Base-by-base conservation (phyloP, 2,888 invertebrate genomes). In the Lobophora halterata region DNA sequence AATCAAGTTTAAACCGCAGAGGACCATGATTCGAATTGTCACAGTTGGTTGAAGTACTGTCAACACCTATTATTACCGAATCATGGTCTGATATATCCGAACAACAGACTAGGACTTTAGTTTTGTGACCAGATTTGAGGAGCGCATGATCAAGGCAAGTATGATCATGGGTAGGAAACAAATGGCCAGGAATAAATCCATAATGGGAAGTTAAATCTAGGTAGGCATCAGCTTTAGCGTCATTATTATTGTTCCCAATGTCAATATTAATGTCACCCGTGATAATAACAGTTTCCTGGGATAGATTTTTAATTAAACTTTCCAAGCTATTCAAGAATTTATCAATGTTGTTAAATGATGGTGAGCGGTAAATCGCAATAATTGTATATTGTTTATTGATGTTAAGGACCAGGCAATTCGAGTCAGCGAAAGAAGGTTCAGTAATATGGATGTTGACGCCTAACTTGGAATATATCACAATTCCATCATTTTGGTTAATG, bases 401-500 rank as follows among this genome's bases (percentile, higher is more conserved):
- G 19, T 19, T 30, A 2, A 25, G 2, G 2, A 30, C 10, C 1
- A 37, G 25, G 8, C 37, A 37, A n/a, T 37, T 37, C 1, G 37
- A 13, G 11, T 37, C 37, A 1, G 12, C 7, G 8, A 37, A 37
- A 1, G 13, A 9, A 3, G 37, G 37, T 10, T 37, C 37, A 5
- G 2, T 4, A 5, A 36, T 13, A 11, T 23, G 3, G 1, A 25
- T 3, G 6, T 13, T 24, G 1, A 19, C 1, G 3, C 8, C 29
- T 9, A n/a, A 6, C 19, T 30, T 36, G 1, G 16, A 19, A n/a
- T 24, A 36, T 1, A 36, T 13, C 1, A 36, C 14, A 7, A 36
- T 13, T 5, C 36, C 36, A 25, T 36, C 36, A 9, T 36, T 36
- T 19, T 36, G 30, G n/a, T 38, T 38, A 2, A 26, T 19, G 5